A percentile compares a stretch with the other conserved stretches of the same genome.
phyloP scores from a whole-genome alignment of 2,113 vertebrate genomes.

The Eira barbara region DNA sequence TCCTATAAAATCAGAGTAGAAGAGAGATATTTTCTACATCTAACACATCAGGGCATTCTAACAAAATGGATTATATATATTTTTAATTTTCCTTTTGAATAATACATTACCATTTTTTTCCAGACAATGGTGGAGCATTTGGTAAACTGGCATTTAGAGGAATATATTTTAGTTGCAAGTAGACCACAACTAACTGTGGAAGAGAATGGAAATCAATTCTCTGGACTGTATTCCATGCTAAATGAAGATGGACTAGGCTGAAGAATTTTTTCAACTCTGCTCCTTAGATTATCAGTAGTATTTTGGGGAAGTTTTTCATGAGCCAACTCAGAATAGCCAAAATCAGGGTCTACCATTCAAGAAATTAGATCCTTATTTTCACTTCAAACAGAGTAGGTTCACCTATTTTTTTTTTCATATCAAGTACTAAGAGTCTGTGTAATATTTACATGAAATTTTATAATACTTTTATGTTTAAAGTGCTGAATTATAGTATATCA shows the following conservation, averaged over 20 bases:
- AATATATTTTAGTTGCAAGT: background rate
- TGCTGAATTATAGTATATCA: background rate
- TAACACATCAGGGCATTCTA: background rate
- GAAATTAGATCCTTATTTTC: background rate
- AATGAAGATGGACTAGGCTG: background rate
- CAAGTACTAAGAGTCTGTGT: background rate
- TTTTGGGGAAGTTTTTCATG: background rate
- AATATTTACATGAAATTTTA: background rate
- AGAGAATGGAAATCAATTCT: background rate
- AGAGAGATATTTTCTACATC: background rate
- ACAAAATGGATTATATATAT: background rate
- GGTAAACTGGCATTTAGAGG: background rate
- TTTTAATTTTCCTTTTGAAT: background rate
- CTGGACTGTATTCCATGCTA: background rate
- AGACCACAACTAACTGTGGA: background rate
- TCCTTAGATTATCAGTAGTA: background rate
- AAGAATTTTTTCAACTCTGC: background rate
- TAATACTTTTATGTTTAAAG: background rate
- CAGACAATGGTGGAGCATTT: background rate
- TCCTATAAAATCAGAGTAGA: background rate
- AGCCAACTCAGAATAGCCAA: background rate
- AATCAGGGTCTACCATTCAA: background rate
- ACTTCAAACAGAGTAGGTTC: background rate
- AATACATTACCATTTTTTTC: background rate
- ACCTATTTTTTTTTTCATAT: background rate